These are phyloP conservation scores for Romanogobio albipinnatus DNA, from an alignment of 2,113 vertebrate species.

Conservation along the genomic window DNA sequence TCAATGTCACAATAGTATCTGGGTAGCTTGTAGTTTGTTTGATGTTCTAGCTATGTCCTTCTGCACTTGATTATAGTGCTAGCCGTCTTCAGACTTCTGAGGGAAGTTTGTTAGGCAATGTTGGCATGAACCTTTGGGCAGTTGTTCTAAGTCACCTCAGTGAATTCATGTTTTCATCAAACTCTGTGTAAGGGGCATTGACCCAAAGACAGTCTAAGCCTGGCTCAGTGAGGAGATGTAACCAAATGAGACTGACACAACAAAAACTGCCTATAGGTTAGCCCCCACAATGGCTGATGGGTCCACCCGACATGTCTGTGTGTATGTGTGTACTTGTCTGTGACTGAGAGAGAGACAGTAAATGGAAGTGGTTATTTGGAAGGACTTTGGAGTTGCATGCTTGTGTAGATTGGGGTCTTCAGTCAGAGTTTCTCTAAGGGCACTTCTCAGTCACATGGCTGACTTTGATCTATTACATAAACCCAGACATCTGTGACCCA, in stretches of 20 bases:
- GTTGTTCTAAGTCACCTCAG: slow-evolving; percentile 72
- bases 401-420: slow-evolving; percentile 66
- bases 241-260: slow-evolving; percentile 76
- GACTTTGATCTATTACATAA: slow-evolving; percentile 76
- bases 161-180: slow-evolving; percentile 70
- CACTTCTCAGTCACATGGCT: slow-evolving; percentile 69
- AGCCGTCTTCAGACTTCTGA: slow-evolving; percentile 54
- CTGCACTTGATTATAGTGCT: neutral
- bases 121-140: slow-evolving; percentile 71
- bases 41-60: slow-evolving; percentile 9
- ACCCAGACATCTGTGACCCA: slow-evolving; percentile 66
- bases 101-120: slow-evolving; percentile 60
- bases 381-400: slow-evolving; percentile 61
- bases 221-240: slow-evolving; percentile 65
- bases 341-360: neutral
- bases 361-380: neutral
- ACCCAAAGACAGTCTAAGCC: slow-evolving; percentile 67
- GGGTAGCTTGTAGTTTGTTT: neutral
- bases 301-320: slow-evolving; percentile 33
- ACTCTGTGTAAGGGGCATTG: slow-evolving; percentile 68
- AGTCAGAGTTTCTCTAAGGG: slow-evolving; percentile 69
- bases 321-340: neutral
- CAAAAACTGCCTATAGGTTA: slow-evolving; percentile 71
- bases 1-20: too few species aligned
- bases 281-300: slow-evolving; percentile 55